These are phyloP conservation scores for Lasiommata megera DNA, from an alignment of 2,888 invertebrate species.

Conservation along the genomic window DNA sequence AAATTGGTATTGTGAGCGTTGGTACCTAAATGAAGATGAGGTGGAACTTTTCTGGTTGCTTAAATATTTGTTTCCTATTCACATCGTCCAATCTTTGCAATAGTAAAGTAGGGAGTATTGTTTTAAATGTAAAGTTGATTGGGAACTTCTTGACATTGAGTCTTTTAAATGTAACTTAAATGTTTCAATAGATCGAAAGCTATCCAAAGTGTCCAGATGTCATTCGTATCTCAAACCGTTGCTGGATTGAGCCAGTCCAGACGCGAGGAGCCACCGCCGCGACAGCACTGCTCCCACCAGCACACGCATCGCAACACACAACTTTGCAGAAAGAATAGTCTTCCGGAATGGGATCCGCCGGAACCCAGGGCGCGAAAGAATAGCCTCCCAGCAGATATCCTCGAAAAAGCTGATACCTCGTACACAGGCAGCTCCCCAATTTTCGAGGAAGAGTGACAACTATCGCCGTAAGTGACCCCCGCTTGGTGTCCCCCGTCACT, in stretches of 20 bases:
- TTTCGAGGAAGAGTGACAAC: constrained; percentile 68
- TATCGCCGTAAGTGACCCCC: constrained; percentile 67
- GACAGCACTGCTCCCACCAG: constrained; percentile 75
- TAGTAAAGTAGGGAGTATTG: too few relatives aligned
- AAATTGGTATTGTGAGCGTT: too few relatives aligned
- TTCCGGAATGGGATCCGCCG: constrained; percentile 75
- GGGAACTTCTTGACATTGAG: not conserved
- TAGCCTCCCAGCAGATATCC: constrained; percentile 71
- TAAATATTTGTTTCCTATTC: too few relatives aligned
- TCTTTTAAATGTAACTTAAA: constrained; percentile 1
- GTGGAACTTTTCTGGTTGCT: too few relatives aligned
- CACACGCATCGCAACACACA: constrained; percentile 66
- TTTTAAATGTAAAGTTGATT: too few relatives aligned
- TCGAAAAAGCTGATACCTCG: constrained; percentile 53
- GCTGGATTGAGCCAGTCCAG: constrained; percentile 74
- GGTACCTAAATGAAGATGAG: too few relatives aligned
- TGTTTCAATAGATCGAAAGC: constrained; percentile 27
- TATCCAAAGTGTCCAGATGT: constrained; percentile 52
- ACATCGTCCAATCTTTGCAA: too few relatives aligned
- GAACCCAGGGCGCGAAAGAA: constrained; percentile 69
- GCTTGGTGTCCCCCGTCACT: constrained; percentile 72
- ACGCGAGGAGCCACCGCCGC: constrained; percentile 65
- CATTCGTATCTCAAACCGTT: constrained; percentile 81
- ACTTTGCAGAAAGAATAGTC: constrained; percentile 73
- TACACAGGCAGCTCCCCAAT: constrained; percentile 48